These are phyloP conservation scores for Ephestia elutella DNA, from an alignment of 1,140 invertebrate genomes.

Conservation along the genomic window DNA sequence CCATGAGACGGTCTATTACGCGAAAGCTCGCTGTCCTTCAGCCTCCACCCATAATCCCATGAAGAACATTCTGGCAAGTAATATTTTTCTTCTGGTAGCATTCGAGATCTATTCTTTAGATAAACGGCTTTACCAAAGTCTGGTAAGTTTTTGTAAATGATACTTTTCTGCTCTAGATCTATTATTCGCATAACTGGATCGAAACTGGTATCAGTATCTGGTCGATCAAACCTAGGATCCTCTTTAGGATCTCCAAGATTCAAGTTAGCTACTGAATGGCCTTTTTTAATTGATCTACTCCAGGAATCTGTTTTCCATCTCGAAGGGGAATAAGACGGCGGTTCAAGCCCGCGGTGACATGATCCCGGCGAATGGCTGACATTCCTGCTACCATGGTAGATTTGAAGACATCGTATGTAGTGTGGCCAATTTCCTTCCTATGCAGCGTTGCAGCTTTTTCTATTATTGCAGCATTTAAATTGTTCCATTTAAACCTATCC, in stretches of 20 bases:
- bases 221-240: slow-evolving; percentile 35
- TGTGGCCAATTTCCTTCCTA: slow-evolving; percentile 43
- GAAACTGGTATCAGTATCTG: slow-evolving; percentile 28
- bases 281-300: slow-evolving; percentile 32
- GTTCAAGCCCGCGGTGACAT: slow-evolving; percentile 32
- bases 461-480: slow-evolving; percentile 36
- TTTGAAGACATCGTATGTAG: slow-evolving; percentile 40
- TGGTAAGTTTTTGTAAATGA: slow-evolving; percentile 48
- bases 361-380: slow-evolving; percentile 38
- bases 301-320: slow-evolving; percentile 36
- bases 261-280: slow-evolving; percentile 42
- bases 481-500: slow-evolving; percentile 50
- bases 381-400: slow-evolving; percentile 43
- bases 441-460: slow-evolving; percentile 43
- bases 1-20: slow-evolving; percentile 31
- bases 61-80: slow-evolving; percentile 44
- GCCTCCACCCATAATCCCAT: slow-evolving; percentile 50
- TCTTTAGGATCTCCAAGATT: slow-evolving; percentile 42
- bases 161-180: slow-evolving; percentile 29
- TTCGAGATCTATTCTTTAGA: slow-evolving; percentile 32
- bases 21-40: slow-evolving; percentile 35
- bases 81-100: slow-evolving; percentile 42
- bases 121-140: slow-evolving; percentile 40
- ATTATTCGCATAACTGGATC: slow-evolving; percentile 54
- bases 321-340: slow-evolving; percentile 32